Conservation (phyloP, 2,888 invertebrate genomes). For the Coecobrya sp. region DNA sequence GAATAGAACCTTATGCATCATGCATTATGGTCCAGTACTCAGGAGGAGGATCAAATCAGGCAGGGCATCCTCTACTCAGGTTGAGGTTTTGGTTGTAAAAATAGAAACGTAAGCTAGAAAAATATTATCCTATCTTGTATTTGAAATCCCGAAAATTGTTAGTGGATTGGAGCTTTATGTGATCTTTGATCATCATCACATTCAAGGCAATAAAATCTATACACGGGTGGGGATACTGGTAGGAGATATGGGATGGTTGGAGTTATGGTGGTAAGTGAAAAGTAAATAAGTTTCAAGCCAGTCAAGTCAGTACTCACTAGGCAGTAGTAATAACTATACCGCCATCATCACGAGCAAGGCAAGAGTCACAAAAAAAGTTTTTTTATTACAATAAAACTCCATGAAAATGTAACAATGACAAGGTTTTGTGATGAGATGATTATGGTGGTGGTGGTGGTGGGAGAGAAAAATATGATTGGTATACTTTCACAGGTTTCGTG, state of each 20-base stretch:
- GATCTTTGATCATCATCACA: not conserved
- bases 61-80: too few relatives aligned
- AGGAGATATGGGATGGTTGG: too few relatives aligned
- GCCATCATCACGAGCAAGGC: not conserved
- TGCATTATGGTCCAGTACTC: not conserved
- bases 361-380: not conserved
- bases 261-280: too few relatives aligned
- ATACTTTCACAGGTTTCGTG: conserved; percentile 19
- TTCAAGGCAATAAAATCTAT: not conserved
- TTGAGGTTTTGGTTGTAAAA: not conserved
- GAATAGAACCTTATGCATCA: not conserved
- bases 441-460: not conserved
- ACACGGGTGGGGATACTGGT: not conserved
- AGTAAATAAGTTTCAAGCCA: too few relatives aligned
- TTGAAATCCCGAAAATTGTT: not conserved
- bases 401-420: conserved; percentile 9
- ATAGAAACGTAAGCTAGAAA: not conserved
- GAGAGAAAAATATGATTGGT: not conserved
- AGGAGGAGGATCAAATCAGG: not conserved
- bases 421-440: not conserved
- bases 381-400: not conserved
- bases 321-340: not conserved
- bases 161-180: not conserved
- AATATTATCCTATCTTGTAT: not conserved
- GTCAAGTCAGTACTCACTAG: too few relatives aligned